Percentiles rank a stretch among this genome's conserved stretches.
phyloP scores from a whole-genome alignment of 2,888 invertebrate species.

The Pyralis farinalis region DNA sequence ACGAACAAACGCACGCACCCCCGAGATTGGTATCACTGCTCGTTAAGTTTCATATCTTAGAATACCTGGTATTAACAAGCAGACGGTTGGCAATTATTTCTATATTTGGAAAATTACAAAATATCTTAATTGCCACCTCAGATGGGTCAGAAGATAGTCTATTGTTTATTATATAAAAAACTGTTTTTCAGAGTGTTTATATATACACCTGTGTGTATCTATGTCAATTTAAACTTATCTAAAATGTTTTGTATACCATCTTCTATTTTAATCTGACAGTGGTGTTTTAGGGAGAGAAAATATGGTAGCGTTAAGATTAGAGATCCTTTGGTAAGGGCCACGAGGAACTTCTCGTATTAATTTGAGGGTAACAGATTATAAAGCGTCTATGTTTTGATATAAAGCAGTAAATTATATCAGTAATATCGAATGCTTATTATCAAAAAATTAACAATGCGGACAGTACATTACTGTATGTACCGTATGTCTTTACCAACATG shows the following conservation, averaged over 20 bases:
- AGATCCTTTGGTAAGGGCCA: too few species aligned
- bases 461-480: too few species aligned
- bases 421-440: too few species aligned
- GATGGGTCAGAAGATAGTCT: not conserved
- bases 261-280: not conserved
- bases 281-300: conserved; percentile 1
- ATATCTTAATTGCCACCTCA: conserved; percentile 18
- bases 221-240: not conserved
- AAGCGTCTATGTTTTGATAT: too few species aligned
- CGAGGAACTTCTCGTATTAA: too few species aligned
- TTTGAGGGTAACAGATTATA: too few species aligned
- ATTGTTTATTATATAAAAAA: not conserved
- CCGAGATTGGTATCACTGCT: conserved; percentile 23
- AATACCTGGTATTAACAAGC: not conserved
- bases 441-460: too few species aligned
- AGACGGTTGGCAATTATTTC: not conserved
- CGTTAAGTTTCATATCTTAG: conserved; percentile 21
- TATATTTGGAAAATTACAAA: conserved; percentile 11
- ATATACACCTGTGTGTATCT: not conserved
- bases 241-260: not conserved
- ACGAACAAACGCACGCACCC: conserved; percentile 2
- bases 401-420: too few species aligned
- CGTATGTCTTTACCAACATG: too few species aligned
- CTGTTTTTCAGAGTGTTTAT: not conserved
- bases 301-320: not conserved